These are phyloP conservation scores for Odontothrips loti DNA, from an alignment of 2,888 invertebrate genomes.

Conservation along the genomic window DNA sequence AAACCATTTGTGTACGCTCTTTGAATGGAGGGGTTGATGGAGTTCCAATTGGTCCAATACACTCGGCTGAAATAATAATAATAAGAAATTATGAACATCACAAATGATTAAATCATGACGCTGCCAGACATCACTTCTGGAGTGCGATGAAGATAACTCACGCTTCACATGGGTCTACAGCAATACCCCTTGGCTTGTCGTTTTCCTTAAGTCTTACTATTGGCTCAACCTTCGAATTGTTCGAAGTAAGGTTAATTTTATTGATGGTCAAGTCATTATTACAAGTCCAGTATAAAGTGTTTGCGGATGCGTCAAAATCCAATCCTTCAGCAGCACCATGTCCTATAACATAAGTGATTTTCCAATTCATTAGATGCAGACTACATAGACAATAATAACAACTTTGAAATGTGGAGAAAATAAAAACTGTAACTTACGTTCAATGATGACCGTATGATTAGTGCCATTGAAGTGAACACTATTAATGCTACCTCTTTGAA, in stretches of 20 bases:
- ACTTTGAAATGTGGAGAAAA: constrained; percentile 21
- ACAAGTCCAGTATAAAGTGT: constrained; percentile 81
- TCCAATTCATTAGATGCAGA: neutral
- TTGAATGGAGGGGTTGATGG: constrained; percentile 72
- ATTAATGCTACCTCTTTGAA: constrained; percentile 79
- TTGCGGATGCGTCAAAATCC: constrained; percentile 65
- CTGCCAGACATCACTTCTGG: neutral
- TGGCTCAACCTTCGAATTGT: constrained; percentile 49
- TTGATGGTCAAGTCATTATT: constrained; percentile 72
- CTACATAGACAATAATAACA: constrained; percentile 27
- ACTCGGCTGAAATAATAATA: constrained; percentile 51
- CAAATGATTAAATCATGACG: constrained; percentile 10
- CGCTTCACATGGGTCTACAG: constrained; percentile 73
- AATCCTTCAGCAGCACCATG: constrained; percentile 85
- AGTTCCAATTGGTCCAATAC: constrained; percentile 92
- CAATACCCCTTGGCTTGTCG: constrained; percentile 81
- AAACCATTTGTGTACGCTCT: constrained; percentile 67
- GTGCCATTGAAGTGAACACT: constrained; percentile 76
- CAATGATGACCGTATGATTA: constrained; percentile 63
- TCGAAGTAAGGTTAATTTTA: constrained; percentile 51
- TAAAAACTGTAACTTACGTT: constrained; percentile 51
- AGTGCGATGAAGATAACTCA: constrained; percentile 41
- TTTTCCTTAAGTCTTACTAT: constrained; percentile 62
- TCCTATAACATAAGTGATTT: constrained; percentile 48
- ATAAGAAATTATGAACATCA: constrained; percentile 25